Evolutionary conservation across 2,797 vertebrate genomes (phyloP).

Genomic region (Macrochelys suwanniensis): DNA sequence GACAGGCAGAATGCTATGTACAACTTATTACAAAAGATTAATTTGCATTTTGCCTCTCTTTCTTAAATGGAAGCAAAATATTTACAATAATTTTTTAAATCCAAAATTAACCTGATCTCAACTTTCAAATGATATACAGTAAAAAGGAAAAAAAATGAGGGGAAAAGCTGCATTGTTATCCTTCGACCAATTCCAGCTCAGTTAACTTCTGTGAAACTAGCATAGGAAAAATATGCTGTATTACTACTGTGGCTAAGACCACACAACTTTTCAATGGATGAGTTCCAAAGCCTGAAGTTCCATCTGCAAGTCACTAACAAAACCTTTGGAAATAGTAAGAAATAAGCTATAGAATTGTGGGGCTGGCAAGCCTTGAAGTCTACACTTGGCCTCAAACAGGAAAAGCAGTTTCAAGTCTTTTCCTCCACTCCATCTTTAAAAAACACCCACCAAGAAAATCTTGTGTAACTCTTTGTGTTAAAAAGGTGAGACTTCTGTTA

Average conservation of each 20-base stretch:
- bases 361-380: slow-evolving; percentile 55
- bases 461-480: slow-evolving; percentile 43
- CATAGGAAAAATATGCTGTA: slow-evolving; percentile 70
- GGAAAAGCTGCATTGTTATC: slow-evolving; percentile 10
- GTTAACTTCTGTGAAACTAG: slow-evolving; percentile 67
- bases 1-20: background rate
- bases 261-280: slow-evolving; percentile 78
- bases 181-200: slow-evolving; percentile 62
- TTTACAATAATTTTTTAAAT: background rate
- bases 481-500: slow-evolving; percentile 48
- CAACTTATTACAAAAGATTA: slow-evolving; percentile 8
- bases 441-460: slow-evolving; percentile 65
- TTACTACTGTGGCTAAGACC: slow-evolving; percentile 75
- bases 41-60: background rate
- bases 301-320: slow-evolving; percentile 78
- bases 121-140: slow-evolving; percentile 18
- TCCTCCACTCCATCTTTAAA: slow-evolving; percentile 56
- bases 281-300: slow-evolving; percentile 73
- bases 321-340: slow-evolving; percentile 78
- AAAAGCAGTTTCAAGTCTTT: slow-evolving; percentile 68
- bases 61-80: slow-evolving; percentile 45
- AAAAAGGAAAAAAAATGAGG: slow-evolving; percentile 6
- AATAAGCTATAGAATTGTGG: slow-evolving; percentile 79
- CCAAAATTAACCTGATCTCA: slow-evolving; percentile 13
- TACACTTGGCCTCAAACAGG: slow-evolving; percentile 65